Base-by-base conservation (phyloP, 53 echinoderm and acorn worm species). In the Patiria pectinifera region DNA sequence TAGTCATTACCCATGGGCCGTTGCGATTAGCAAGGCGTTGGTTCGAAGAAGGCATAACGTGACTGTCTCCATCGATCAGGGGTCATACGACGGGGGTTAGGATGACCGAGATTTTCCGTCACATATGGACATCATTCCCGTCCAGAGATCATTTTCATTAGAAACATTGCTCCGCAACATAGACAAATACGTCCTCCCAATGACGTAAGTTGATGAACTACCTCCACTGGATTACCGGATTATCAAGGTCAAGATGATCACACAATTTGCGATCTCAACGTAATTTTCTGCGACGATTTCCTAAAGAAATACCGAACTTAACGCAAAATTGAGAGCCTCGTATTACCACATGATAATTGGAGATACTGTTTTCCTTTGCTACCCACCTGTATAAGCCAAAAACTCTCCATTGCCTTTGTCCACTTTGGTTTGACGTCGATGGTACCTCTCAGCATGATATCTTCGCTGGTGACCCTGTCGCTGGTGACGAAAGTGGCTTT, bases 401-500 rank as follows among this genome's bases (percentile, higher is more conserved):
- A 43, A 47, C 80, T 80, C 8, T 43, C 26, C 19, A 35, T 48
- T 19, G 48, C 80, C 3, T 47, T 48, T 49, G 18, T 80, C 15
- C 47, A 80, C 49, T 12, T 80, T 35, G 48, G 80, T 12, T 19
- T 70, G 18, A 70, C 18, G 15, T 11, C 70, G 70, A 70, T 70
- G 16, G 80, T 48, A 5, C 48, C 18, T 48, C 48, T 11, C 49
- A 48, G 80, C 80, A 80, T 45, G n/a, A n/a, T n/a, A 18, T 18
- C 16, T 48, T 80, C 80, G 80, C 80, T 62, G 47, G 43, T 47
- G 62, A 85, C 85, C 85, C 85, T 23, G 62, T 62, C 10, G 62
- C 11, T n/a, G n/a, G n/a, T n/a, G n/a, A n/a, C n/a, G n/a, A n/a
- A n/a, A n/a, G n/a, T n/a, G n/a, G n/a, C n/a, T n/a, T n/a, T n/a